Evolutionary conservation across 2,888 invertebrate species (phyloP).

Genomic region (Thera obeliscata): DNA sequence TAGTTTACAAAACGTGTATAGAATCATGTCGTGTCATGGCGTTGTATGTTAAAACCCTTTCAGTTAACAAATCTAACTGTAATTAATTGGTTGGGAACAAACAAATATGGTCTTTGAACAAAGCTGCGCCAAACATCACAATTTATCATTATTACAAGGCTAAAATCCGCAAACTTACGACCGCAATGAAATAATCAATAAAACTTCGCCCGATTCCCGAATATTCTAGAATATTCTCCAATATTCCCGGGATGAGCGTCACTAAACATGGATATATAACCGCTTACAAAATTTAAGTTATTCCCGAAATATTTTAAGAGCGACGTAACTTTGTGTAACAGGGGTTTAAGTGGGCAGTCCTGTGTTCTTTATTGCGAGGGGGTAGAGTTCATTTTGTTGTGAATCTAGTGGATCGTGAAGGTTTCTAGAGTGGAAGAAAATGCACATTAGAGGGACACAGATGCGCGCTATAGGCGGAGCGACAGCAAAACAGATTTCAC

Average conservation of each 20-base stretch:
- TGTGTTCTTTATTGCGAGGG: conserved; percentile 24
- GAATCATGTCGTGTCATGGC: too few species aligned
- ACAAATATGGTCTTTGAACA: too few species aligned
- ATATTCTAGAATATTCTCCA: conserved; percentile 9
- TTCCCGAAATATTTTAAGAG: conserved; percentile 40
- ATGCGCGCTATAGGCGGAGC: conserved; percentile 33
- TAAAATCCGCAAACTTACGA: conserved; percentile 16
- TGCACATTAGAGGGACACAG: conserved; percentile 43
- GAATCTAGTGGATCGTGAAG: conserved; percentile 30
- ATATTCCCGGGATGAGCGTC: conserved; percentile 26
- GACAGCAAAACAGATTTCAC: conserved; percentile 27
- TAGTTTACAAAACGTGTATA: too few species aligned
- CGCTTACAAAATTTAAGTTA: conserved; percentile 41
- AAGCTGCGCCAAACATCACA: neutral
- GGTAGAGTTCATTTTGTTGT: conserved; percentile 26
- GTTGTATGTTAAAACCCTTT: too few species aligned
- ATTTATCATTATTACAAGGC: conserved; percentile 2
- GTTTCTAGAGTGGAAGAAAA: conserved; percentile 36
- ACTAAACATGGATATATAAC: conserved; percentile 30
- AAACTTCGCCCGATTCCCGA: conserved; percentile 20
- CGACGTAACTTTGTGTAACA: conserved; percentile 37
- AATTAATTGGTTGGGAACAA: too few species aligned
- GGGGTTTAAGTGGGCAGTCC: conserved; percentile 13
- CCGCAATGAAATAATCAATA: conserved; percentile 21
- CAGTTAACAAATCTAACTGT: too few species aligned